These are phyloP conservation scores for Archaeoteleia sp. DNA, from an alignment of 2,888 invertebrate species.

Conservation along the genomic window DNA sequence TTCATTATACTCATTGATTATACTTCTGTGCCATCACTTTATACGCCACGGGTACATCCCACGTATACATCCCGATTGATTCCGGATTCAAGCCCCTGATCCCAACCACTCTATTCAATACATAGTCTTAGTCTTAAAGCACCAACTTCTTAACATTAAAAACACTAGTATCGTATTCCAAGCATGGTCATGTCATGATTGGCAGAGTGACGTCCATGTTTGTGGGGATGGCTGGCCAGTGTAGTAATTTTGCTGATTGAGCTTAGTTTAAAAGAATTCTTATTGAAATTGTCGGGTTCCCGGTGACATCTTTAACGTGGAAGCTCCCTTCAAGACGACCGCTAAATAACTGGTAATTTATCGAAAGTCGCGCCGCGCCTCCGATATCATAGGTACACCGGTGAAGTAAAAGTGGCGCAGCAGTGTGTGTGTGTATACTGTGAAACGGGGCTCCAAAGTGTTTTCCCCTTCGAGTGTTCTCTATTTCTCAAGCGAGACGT, in stretches of 20 bases:
- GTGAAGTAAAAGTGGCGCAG: slow-evolving; percentile 45
- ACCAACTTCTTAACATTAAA: no score
- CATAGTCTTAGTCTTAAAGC: no score
- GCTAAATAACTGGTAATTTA: slow-evolving; percentile 42
- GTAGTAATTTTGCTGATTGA: slow-evolving; percentile 5
- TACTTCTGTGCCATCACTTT: no score
- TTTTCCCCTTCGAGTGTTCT: slow-evolving; percentile 9
- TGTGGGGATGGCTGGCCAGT: slow-evolving; percentile 9
- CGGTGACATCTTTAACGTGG: slow-evolving; percentile 34
- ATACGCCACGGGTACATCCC: no score
- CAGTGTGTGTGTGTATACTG: slow-evolving; percentile 19
- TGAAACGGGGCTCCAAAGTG: slow-evolving; percentile 4
- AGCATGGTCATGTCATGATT: slow-evolving; percentile 4
- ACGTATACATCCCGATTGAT: no score
- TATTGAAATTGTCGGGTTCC: slow-evolving; percentile 23
- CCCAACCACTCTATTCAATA: no score
- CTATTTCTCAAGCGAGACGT: slow-evolving; percentile 1
- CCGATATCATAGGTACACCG: slow-evolving; percentile 14
- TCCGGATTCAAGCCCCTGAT: no score
- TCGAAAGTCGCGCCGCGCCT: slow-evolving; percentile 2
- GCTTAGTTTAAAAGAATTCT: background rate
- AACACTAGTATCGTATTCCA: no score
- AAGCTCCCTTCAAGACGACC: slow-evolving; percentile 42
- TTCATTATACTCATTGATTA: no score
- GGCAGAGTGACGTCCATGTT: slow-evolving; percentile 12